Base-by-base conservation (phyloP, 2,888 invertebrate genomes). In the Euproctis similis region DNA sequence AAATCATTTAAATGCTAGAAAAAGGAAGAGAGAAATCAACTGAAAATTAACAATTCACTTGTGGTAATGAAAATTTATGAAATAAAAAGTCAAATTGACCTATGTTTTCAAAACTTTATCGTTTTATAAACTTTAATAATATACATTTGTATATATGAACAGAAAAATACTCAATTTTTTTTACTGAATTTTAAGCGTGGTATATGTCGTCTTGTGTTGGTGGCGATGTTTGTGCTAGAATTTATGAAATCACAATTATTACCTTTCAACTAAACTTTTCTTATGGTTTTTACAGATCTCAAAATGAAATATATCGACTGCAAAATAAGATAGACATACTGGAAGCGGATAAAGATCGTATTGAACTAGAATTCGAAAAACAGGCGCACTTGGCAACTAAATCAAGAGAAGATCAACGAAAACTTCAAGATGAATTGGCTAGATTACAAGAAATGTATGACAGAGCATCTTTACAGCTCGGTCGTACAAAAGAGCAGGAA, bases 371-470 rank as follows among this genome's bases (percentile, higher is more conserved):
- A 72, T 87, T 93, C 8, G 96, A 96, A 57, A 95, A 96, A 60
- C 92, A 93, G 32, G 90, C 92, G 35, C 86, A 94, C 53, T 73
- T 93, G 34, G 89, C 92, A 0, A 89, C 90, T 1, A 96, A 96
- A 74, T 88, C 91, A 14, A 89, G 94, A 42, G 95, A 96, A 35
- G 95, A 96, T 51, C 89, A 92, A 43, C 89, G 95, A 20, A 95
- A 95, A 69, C 77, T 93, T 9, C 94, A 95, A 71, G 95, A 96
- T 48, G 96, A 96, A 66, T 84, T 93, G 45, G 89, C 92, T 27
- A 89, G 94, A 36, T 75, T 95, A 29, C 95, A 96, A 68, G 96
- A 96, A 78, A 89, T 94, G 85, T 95, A 95, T 62, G 95, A 96
- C 54, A 87, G 96, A 41, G 92, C 94, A 8, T 91, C 93, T 7